Evolutionary conservation across 2,113 vertebrate species (phyloP), one percentile per base, ranked within the genome.

Genomic region (Lanius collurio): DNA sequence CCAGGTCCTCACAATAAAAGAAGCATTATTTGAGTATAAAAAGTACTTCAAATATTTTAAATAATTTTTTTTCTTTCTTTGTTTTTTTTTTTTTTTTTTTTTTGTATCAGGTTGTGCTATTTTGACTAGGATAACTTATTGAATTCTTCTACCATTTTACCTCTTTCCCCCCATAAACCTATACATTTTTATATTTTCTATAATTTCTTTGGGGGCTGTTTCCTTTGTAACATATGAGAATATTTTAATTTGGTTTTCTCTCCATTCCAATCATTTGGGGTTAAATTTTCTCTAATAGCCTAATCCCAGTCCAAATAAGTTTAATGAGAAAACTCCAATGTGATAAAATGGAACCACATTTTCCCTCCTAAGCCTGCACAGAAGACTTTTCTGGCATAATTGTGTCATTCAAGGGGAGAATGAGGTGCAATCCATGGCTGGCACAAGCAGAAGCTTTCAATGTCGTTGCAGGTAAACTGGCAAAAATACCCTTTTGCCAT

Each of bases 291-390:
- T 97, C 96, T 96, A 95, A 96, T 97, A 96, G 90, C 93, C 93
- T 97, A 96, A 95, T 97, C 96, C 95, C 91, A 95, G 95, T 95
- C 96, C 95, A 94, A 95, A 91, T 96, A 97, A 93, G 93, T 95
- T 97, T 96, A 97, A 93, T 97, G 96, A 97, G 95, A 96, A 97
- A 95, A 94, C 94, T 97, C 94, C 94, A 95, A 94, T 96, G 94
- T 95, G 94, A 95, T 95, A 95, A 95, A 97, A 93, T 94, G 94
- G 94, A 96, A 70, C 94, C 94, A 95, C 94, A 75, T 91, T 97
- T 96, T 93, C 95, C 90, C 95, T 97, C 90, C 67, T 93, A 95
- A 96, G 96, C 91, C 77, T 78, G 77, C 94, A 91, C 80, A 94
- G 89, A 83, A 96, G 93, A 97, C 94, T 93, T 92, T 97, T 78